Base-by-base conservation (phyloP, 92 coral and sea anemone species). In the Galaxea fascicularis region DNA sequence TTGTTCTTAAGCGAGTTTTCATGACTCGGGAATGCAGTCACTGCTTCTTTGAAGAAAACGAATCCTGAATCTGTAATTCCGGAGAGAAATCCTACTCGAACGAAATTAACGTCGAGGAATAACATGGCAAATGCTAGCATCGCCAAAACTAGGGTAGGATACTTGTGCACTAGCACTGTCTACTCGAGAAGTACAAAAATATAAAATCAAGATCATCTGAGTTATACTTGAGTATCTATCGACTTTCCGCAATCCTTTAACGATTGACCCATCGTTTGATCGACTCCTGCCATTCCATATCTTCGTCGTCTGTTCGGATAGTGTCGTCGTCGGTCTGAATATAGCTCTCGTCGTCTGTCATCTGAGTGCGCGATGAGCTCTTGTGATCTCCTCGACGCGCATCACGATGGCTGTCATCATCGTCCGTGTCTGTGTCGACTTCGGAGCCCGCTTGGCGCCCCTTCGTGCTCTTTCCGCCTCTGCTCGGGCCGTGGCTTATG, bases 211-310 rank as follows among this genome's bases (percentile, higher is more conserved):
- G 45, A 88, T 88, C 39, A 69, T 82, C 39, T 35, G 47, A 70
- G 25, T 14, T 71, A 57, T 35, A 35, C 2, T 2, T n/a, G 78
- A 56, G 54, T 14, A 71, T 56, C 86, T 69, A 83, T 79, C 15
- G 22, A 65, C 57, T 72, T 26, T 49, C 22, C 11, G 76, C 89
- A 73, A 84, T 29, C 67, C 26, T 71, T 88, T 91, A 94, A 86
- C 98, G 98, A 91, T 94, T 91, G 65, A 94, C 98, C 98, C 95
- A 94, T 78, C 98, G 91, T 86, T 92, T 88, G 92, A 94, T 94
- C 59, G 95, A 83, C 65, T 94, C 98, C 63, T 93, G 95, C 98
- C 98, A 94, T 67, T 94, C 98, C 73, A 89, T 90, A 78, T 94
- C 98, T 78, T 94, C 98, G 79, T 94, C 95, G 79, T 94, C 98